phyloP scores from a whole-genome alignment of 2,888 invertebrate species.

The Caenorhabditis sp. region DNA sequence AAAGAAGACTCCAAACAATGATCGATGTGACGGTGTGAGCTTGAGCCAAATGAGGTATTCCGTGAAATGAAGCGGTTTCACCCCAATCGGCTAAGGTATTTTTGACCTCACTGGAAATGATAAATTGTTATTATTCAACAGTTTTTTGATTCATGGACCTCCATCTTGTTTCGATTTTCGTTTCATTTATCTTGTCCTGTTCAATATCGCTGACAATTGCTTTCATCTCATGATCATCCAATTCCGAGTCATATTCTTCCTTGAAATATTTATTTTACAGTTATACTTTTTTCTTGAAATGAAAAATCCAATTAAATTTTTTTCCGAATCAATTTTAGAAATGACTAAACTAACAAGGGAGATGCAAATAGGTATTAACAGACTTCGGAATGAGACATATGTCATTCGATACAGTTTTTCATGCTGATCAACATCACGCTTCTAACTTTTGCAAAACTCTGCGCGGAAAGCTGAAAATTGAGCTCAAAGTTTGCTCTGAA shows the following conservation, averaged over 20 bases:
- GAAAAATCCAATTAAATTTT: neutral
- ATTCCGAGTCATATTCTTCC: conserved; percentile 49
- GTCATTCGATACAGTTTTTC: too few relatives aligned
- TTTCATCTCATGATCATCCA: conserved; percentile 51
- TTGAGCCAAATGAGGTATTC: conserved; percentile 57
- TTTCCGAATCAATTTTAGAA: too few relatives aligned
- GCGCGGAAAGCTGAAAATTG: too few relatives aligned
- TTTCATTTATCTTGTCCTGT: conserved; percentile 44
- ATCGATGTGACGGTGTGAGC: conserved; percentile 46
- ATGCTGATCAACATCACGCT: too few relatives aligned
- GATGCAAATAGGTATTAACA: too few relatives aligned
- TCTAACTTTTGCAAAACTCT: too few relatives aligned
- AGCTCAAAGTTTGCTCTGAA: too few relatives aligned
- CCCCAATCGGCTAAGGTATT: conserved; percentile 53
- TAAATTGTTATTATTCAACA: neutral
- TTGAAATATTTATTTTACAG: too few relatives aligned
- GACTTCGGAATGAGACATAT: too few relatives aligned
- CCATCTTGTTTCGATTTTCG: conserved; percentile 43
- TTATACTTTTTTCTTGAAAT: too few relatives aligned
- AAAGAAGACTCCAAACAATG: conserved; percentile 52
- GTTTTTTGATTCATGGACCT: conserved; percentile 27
- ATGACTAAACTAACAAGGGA: too few relatives aligned
- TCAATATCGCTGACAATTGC: conserved; percentile 56
- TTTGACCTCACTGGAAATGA: conserved; percentile 48
- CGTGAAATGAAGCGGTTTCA: conserved; percentile 55